These are phyloP conservation scores for Cheilosia vulpina DNA, from an alignment of 2,888 invertebrate genomes.

Conservation along the genomic window DNA sequence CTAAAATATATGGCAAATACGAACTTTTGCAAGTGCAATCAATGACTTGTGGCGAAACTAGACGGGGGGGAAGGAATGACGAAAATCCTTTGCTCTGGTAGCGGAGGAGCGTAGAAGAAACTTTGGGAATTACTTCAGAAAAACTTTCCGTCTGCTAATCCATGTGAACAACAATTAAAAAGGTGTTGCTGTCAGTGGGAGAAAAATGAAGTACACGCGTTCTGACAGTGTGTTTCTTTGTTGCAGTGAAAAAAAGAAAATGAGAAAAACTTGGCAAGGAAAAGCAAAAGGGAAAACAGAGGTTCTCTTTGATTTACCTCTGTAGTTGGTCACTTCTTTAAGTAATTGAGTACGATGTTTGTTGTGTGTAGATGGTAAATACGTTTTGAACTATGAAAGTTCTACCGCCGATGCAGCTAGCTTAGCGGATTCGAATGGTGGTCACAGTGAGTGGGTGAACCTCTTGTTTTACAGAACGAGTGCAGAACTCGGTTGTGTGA, in stretches of 20 bases:
- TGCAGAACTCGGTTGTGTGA: too few species aligned
- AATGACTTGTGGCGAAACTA: constrained; percentile 15
- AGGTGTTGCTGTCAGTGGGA: constrained; percentile 65
- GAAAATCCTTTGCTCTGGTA: constrained; percentile 1
- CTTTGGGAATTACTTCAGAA: constrained; percentile 52
- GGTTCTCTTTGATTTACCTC: constrained; percentile 28
- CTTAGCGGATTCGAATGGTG: too few species aligned
- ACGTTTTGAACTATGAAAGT: neutral
- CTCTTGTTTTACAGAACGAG: too few species aligned
- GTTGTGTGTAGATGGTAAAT: neutral
- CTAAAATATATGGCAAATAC: constrained; percentile 35
- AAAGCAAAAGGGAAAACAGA: neutral
- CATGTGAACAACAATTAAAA: constrained; percentile 65
- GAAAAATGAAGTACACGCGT: constrained; percentile 18
- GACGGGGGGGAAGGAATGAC: neutral
- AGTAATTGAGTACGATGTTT: constrained; percentile 29
- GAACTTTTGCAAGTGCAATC: constrained; percentile 43
- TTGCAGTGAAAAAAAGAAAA: neutral
- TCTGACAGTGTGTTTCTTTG: constrained; percentile 29
- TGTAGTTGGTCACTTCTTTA: constrained; percentile 8
- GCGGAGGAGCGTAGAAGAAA: constrained; percentile 32
- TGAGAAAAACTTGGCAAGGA: constrained; percentile 3
- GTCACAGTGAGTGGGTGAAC: too few species aligned
- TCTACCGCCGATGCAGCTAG: too few species aligned
- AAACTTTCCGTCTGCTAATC: constrained; percentile 52